Base-by-base conservation (phyloP, 2,888 invertebrate species). In the Pantelozetes paolii region DNA sequence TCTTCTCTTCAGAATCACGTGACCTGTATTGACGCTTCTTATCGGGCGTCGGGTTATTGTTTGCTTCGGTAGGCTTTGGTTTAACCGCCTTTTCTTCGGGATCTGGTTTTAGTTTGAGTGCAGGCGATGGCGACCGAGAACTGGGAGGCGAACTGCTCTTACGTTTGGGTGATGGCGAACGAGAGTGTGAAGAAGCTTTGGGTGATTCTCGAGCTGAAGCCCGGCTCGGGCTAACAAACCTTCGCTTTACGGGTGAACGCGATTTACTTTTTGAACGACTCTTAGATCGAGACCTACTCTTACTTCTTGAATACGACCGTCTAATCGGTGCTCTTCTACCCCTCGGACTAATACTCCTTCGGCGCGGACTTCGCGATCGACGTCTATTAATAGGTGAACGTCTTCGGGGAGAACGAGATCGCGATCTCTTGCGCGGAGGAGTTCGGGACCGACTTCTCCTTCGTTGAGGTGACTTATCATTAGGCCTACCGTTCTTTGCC, bases 111-210 rank as follows among this genome's bases (percentile, higher is more conserved):
- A 69, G 36, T 40, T 69, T 69, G 15, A 69, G 42, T 9, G 69
- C 42, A 1, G 69, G 69, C 18, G 69, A 69, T 13, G 69, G 69
- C 20, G 42, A 42, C 2, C 45, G 69, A 42, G 69, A 69, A 45
- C 36, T 32, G 30, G 62, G 62, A 15, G 69, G 45, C 6, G 42
- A 42, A 69, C 69, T 40, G n/a, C 69, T 76, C 23, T 77, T 72
- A 45, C 74, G 71, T 71, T 78, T 75, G 18, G 78, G 78, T 32
- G 79, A 77, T 62, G 75, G 75, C 15, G 76, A 71, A 20, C 77
- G 73, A 15, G 73, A 62, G 5, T 11, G 76, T 1, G 57, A 18
- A 11, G 57, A 57, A 74, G 75, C 73, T 20, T 78, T 71, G 11
- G 32, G 11, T 50, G 73, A 28, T 20, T 15, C 48, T 30, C 32